These are phyloP conservation scores for Haliclystus octoradiatus DNA, from an alignment of 30 jellyfish, hydroid and myxozoan genomes.

Conservation along the genomic window DNA sequence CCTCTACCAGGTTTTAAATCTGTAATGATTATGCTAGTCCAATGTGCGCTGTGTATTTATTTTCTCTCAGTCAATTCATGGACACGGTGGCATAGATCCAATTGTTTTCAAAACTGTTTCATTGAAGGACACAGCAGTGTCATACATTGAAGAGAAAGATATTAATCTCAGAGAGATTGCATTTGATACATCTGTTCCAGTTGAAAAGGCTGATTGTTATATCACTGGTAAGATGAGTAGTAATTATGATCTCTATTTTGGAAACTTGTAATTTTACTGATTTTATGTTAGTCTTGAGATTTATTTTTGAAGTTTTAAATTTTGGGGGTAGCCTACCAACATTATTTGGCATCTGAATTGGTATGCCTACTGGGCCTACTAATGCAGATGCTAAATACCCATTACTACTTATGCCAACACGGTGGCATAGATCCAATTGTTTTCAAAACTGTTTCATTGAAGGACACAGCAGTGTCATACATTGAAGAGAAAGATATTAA, in stretches of 20 bases:
- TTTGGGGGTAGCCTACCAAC: no score
- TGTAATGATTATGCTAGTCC: no score
- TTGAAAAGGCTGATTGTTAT: constrained; percentile 67
- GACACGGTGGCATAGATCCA: constrained; percentile 78
- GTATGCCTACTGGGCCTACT: no score
- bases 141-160: constrained; percentile 76
- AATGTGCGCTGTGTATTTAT: neutral
- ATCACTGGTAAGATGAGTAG: constrained; percentile 55
- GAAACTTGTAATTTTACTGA: no score
- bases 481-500: constrained; percentile 74
- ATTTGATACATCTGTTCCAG: constrained; percentile 61
- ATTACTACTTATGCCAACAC: no score
- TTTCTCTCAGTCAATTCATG: constrained; percentile 51
- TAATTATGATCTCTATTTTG: no score
- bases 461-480: constrained; percentile 55
- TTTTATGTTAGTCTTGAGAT: no score
- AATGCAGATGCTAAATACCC: no score
- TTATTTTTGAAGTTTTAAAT: no score
- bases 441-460: constrained; percentile 48
- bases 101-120: constrained; percentile 46
- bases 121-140: constrained; percentile 49
- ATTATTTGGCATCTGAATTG: no score
- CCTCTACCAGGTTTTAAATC: no score
- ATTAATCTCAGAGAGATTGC: constrained; percentile 69
- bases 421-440: constrained; percentile 53